A percentile compares a stretch with the other conserved stretches of the same genome.
Evolutionary conservation across 2,113 vertebrate species (phyloP).

Genomic region (Dissostichus mawsoni): DNA sequence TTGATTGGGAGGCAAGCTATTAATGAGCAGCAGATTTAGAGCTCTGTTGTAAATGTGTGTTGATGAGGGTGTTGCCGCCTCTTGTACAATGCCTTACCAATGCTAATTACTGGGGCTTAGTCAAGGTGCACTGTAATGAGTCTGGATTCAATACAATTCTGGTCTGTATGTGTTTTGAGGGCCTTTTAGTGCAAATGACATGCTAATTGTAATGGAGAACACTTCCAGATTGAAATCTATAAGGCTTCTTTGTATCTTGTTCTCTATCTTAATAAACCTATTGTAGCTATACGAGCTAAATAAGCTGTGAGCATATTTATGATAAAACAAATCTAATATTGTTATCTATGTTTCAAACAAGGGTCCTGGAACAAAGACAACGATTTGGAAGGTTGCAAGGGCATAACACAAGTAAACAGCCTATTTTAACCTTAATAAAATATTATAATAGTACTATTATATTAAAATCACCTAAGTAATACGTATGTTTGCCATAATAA

Average conservation of each 20-base stretch:
- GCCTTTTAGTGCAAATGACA: conserved; percentile 76
- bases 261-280: conserved; percentile 54
- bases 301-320: conserved; percentile 40
- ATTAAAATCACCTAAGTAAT: conserved; percentile 17
- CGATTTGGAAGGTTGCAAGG: conserved; percentile 42
- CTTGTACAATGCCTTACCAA: conserved; percentile 78
- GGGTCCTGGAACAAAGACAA: conserved; percentile 30
- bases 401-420: conserved; percentile 37
- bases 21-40: conserved; percentile 84
- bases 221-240: conserved; percentile 66
- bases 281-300: conserved; percentile 15
- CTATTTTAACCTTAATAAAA: neutral
- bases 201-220: conserved; percentile 71
- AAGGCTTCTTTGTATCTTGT: conserved; percentile 26
- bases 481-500: neutral
- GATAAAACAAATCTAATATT: conserved; percentile 43
- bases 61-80: conserved; percentile 80
- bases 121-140: conserved; percentile 82
- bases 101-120: conserved; percentile 82
- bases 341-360: conserved; percentile 36
- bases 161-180: conserved; percentile 76
- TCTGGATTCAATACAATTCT: conserved; percentile 73
- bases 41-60: conserved; percentile 79
- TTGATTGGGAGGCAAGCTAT: conserved; percentile 86
- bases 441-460: conserved; percentile 15